Evolutionary conservation across 2,797 vertebrate species (phyloP).

Genomic region (Anolis apletophallus): DNA sequence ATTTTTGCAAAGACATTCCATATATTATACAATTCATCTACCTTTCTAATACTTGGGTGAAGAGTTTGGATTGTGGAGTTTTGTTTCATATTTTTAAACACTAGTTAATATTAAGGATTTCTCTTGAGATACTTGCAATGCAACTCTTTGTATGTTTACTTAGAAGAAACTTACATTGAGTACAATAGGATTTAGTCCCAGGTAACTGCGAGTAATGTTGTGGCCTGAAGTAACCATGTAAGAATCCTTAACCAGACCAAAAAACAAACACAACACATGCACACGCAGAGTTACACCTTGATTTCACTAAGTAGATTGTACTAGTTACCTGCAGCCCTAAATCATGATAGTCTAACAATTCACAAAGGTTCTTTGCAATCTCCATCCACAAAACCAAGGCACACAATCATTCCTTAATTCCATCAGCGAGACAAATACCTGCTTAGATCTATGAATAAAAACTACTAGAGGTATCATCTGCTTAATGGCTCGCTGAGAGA

Average conservation of each 20-base stretch:
- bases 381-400: background rate
- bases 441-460: slow-evolving; percentile 32
- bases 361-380: background rate
- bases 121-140: background rate
- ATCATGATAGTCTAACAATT: background rate
- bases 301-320: background rate
- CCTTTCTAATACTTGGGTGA: background rate
- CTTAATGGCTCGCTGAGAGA: background rate
- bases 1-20: background rate
- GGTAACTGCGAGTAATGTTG: background rate
- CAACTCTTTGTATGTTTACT: background rate
- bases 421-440: background rate
- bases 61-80: background rate
- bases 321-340: background rate
- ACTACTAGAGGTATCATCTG: background rate
- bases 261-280: background rate
- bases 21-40: background rate
- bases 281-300: background rate
- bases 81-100: background rate
- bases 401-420: background rate
- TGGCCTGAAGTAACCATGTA: background rate
- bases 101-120: background rate
- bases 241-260: background rate
- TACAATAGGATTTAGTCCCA: background rate
- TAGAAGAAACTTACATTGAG: background rate